Evolutionary conservation across 2,113 vertebrate species (phyloP), one percentile per base, ranked within the genome.

Genomic region (Platichthys flesus): DNA sequence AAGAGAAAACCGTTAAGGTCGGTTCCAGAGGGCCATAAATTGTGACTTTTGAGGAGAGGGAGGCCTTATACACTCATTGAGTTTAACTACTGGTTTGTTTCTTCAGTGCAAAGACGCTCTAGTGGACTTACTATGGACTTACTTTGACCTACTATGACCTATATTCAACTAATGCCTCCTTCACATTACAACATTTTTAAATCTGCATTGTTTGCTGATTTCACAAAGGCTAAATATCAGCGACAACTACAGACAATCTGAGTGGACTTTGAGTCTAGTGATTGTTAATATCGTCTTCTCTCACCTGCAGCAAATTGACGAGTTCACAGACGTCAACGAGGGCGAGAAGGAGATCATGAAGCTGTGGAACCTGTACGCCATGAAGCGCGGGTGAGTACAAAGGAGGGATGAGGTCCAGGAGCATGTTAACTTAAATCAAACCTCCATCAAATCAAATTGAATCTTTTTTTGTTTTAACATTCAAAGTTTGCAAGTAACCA

Each of bases 261-360:
- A 31, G 31, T 31, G 31, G 31, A 31, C 31, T 31, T 31, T 31
- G 31, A 31, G 5, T 31, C 5, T 6, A 7, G 35, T 37, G 35
- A 37, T 42, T 13, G 40, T 42, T 42, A 10, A 42, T 42, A 13
- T 42, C 12, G 9, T 42, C 40, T 42, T 26, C 20, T 81, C 67
- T 65, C 51, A 6, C 61, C 5, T 49, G 86, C 86, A 99, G 98
- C 98, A 99, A 99, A 98, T 99, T 65, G 98, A 99, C 85, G 98
- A 99, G 69, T 99, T 99, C 94, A 98, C 95, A 3, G 98, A 99
- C 76, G 98, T 99, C 75, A 99, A 99, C 79, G 97, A 99, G 94
- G 98, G 98, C 23, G 98, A 99, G 91, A 99, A 99, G 84, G 97
- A 99, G 95, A 97, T 99, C 71, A 99, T 99, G 98, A 99, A 99